These are phyloP conservation scores for Anser cygnoides DNA, from an alignment of 2,113 vertebrate genomes.

Conservation along the genomic window DNA sequence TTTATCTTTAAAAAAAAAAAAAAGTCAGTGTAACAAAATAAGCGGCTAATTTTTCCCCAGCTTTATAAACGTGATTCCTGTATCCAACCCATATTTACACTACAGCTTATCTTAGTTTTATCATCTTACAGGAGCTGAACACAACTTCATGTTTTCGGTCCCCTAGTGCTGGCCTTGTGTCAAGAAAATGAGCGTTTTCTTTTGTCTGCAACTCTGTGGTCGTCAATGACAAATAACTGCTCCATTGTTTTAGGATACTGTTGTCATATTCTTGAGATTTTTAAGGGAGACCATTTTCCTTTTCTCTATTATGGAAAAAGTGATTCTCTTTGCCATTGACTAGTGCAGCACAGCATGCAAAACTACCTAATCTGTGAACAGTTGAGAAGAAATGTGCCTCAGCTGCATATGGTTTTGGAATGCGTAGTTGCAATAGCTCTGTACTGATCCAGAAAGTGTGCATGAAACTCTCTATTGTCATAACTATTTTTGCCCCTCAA, in stretches of 20 bases:
- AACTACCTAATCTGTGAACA: conserved; percentile 30
- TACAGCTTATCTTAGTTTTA: neutral
- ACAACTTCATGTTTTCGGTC: neutral
- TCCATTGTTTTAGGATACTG: neutral
- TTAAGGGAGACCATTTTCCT: conserved; percentile 17
- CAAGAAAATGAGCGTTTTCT: conserved; percentile 41
- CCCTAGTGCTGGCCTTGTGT: neutral
- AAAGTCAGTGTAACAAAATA: neutral
- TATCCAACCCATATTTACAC: neutral
- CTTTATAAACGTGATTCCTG: neutral
- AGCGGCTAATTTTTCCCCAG: neutral
- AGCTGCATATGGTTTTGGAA: neutral
- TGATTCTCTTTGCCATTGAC: conserved; percentile 7
- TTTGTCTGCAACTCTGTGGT: neutral
- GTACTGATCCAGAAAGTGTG: neutral
- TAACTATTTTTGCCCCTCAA: neutral
- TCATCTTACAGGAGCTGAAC: neutral
- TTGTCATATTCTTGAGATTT: conserved; percentile 17
- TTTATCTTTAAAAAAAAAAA: neutral
- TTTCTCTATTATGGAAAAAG: neutral
- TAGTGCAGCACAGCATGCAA: neutral
- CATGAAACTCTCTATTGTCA: neutral
- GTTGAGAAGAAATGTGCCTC: neutral
- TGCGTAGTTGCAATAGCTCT: neutral
- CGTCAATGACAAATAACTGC: neutral